phyloP scores from a whole-genome alignment of 2,113 vertebrate genomes.

The Ascaphus truei region DNA sequence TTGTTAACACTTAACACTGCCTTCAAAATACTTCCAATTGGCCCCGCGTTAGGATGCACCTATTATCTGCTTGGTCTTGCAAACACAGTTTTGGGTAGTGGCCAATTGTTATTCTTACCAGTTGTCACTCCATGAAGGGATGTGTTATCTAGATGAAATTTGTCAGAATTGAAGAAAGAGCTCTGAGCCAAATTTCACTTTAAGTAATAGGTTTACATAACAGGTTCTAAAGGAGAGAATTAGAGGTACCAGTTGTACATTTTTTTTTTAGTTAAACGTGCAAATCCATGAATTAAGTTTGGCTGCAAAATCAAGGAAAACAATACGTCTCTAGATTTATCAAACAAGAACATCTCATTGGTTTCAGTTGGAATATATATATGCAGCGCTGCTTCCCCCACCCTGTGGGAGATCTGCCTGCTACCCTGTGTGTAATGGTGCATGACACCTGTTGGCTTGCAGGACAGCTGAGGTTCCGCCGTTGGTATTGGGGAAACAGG shows the following conservation, averaged over 20 bases:
- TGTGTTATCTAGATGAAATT: conserved; percentile 8
- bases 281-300: too few species aligned
- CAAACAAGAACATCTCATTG: too few species aligned
- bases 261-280: too few species aligned
- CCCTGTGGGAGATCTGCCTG: too few species aligned
- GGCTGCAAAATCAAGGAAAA: too few species aligned
- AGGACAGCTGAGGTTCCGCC: too few species aligned
- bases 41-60: background rate
- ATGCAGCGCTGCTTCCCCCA: too few species aligned
- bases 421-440: too few species aligned
- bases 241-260: background rate
- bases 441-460: too few species aligned
- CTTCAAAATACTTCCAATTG: background rate
- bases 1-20: background rate
- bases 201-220: background rate
- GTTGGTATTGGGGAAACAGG: too few species aligned
- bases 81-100: background rate
- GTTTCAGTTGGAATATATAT: too few species aligned
- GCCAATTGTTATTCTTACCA: background rate
- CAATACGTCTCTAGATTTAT: too few species aligned
- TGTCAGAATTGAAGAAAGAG: conserved; percentile 17
- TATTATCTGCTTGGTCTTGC: background rate
- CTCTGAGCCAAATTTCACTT: conserved; percentile 20
- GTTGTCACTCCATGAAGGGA: conserved; percentile 14
- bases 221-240: background rate